A percentile compares a stretch with the other conserved stretches of the same genome.
Conservation (phyloP, 35 echinoderm and acorn worm genomes). For the Strongylocentrotus purpuratus region DNA sequence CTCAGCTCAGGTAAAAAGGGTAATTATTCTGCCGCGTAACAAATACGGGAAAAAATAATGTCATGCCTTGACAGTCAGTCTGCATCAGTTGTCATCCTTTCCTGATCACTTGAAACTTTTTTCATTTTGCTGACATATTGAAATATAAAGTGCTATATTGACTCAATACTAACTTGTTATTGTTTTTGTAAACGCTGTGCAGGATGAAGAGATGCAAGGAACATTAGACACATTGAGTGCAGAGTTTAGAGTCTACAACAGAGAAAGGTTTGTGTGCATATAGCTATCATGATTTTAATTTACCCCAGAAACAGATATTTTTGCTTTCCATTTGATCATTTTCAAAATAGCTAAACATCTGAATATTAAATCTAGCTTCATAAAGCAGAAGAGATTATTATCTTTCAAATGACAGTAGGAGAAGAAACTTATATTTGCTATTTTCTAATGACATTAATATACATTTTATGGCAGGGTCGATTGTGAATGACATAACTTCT, state of each 20-base stretch:
- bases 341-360: background rate
- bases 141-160: background rate
- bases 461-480: background rate
- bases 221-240: slow-evolving; percentile 68
- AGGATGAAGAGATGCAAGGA: slow-evolving; percentile 81
- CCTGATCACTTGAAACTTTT: no score
- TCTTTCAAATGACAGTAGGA: background rate
- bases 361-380: background rate
- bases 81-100: no score
- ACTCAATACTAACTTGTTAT: no score
- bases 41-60: no score
- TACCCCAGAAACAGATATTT: background rate
- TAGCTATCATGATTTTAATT: background rate
- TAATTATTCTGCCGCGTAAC: no score
- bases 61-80: no score
- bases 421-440: background rate
- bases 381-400: background rate
- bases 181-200: background rate
- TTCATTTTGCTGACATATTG: background rate
- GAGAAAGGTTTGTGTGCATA: slow-evolving; percentile 68
- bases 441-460: background rate
- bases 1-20: no score
- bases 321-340: background rate
- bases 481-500: background rate
- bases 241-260: slow-evolving; percentile 84